Percentiles rank a stretch among this genome's conserved stretches.
These are phyloP conservation scores for Sussaba pulchella DNA, from an alignment of 2,888 invertebrate genomes.

Conservation along the genomic window DNA sequence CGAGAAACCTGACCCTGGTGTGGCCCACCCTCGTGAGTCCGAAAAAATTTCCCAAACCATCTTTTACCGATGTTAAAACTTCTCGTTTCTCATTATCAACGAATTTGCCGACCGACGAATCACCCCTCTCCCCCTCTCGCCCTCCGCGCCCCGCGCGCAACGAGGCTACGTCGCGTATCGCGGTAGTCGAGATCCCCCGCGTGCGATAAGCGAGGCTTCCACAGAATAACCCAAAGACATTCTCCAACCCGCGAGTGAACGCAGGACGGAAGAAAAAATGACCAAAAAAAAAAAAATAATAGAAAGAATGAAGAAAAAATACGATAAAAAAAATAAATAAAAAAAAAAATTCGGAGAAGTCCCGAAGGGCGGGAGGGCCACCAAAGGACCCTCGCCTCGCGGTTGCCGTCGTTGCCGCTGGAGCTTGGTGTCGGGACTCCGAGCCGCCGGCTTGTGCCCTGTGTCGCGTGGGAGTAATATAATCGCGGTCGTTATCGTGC, in stretches of 20 bases:
- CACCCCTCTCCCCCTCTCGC: too few species aligned
- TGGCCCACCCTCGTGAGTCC: constrained; percentile 70
- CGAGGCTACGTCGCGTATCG: not conserved
- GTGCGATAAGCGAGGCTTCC: constrained; percentile 31
- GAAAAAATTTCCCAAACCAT: not conserved
- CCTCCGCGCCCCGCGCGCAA: not conserved
- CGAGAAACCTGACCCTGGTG: constrained; percentile 67
- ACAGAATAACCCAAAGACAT: constrained; percentile 29
- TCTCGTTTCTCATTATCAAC: constrained; percentile 28
- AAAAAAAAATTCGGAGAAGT: constrained; percentile 33
- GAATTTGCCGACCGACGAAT: constrained; percentile 13
- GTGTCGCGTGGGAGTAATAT: constrained; percentile 80
- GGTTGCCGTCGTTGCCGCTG: too few species aligned
- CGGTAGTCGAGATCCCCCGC: constrained; percentile 10
- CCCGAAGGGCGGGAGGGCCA: constrained; percentile 16
- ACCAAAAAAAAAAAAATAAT: not conserved
- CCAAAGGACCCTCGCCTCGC: too few species aligned
- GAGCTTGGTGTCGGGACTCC: constrained; percentile 52
- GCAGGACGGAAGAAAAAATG: constrained; percentile 5
- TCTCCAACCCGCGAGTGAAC: too few species aligned
- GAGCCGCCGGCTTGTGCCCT: constrained; percentile 38
- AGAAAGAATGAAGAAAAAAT: not conserved
- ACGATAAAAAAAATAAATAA: not conserved
- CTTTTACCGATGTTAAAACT: constrained; percentile 24
- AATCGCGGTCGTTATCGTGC: constrained; percentile 80